A percentile compares a stretch with the other conserved stretches of the same genome.
These are phyloP conservation scores for human DNA, from an alignment of 2,113 vertebrate species.

Conservation along the genomic window DNA sequence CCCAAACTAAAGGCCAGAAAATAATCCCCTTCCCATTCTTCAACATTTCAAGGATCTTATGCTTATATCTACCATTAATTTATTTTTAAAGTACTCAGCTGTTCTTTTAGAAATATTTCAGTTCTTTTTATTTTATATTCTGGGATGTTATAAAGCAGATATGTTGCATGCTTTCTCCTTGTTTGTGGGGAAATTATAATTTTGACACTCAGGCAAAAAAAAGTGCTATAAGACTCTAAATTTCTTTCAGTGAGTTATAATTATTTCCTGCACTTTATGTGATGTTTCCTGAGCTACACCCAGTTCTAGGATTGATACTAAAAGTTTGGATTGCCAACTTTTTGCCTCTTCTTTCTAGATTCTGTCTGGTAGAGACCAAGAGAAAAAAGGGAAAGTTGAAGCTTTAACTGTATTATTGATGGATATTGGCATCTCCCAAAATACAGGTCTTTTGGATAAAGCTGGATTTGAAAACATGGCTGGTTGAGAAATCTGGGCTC, in stretches of 20 bases:
- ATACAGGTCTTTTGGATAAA: neutral
- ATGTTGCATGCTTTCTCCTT: neutral
- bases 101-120: conserved; percentile 9
- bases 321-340: neutral
- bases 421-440: neutral
- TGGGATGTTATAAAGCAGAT: conserved; percentile 4
- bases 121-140: neutral
- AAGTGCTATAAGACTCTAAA: neutral
- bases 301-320: neutral
- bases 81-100: neutral
- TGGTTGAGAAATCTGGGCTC: neutral
- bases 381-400: neutral
- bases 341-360: neutral
- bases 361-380: neutral
- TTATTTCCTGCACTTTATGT: conserved; percentile 24
- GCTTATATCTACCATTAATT: neutral
- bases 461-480: neutral
- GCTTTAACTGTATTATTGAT: neutral
- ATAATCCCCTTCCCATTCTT: neutral
- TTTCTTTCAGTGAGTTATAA: neutral
- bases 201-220: neutral
- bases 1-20: conserved; percentile 20
- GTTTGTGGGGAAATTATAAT: conserved; percentile 2
- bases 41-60: neutral
- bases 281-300: neutral